These are phyloP conservation scores for Meandrusa payeni DNA, from an alignment of 2,888 invertebrate species.

Conservation along the genomic window DNA sequence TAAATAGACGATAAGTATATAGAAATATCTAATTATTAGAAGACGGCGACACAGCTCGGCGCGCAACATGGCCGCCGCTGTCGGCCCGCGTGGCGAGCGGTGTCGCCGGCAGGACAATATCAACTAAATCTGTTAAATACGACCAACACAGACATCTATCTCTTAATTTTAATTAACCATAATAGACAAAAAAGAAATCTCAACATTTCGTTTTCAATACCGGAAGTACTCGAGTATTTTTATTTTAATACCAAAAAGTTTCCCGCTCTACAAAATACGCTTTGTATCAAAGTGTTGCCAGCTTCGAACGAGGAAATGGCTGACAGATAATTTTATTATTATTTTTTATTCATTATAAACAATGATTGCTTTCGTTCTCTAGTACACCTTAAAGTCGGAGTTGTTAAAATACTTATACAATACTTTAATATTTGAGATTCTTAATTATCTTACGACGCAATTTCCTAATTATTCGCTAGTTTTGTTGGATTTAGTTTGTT, in stretches of 20 bases:
- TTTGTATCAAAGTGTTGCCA: slow-evolving; percentile 77
- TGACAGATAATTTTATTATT: slow-evolving; percentile 48
- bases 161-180: slow-evolving; percentile 75
- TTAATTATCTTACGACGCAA: slow-evolving; percentile 74
- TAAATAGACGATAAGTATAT: slow-evolving; percentile 77
- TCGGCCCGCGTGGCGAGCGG: slow-evolving; percentile 8
- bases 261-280: slow-evolving; percentile 75
- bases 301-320: slow-evolving; percentile 70
- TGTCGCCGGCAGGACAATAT: slow-evolving; percentile 47
- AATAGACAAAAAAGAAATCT: slow-evolving; percentile 73
- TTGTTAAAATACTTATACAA: slow-evolving; percentile 79
- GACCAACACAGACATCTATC: slow-evolving; percentile 76
- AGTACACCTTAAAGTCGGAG: slow-evolving; percentile 68
- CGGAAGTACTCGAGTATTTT: slow-evolving; percentile 76
- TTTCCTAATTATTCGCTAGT: slow-evolving; percentile 71
- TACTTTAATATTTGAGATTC: slow-evolving; percentile 67
- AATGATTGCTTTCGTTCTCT: slow-evolving; percentile 75
- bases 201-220: slow-evolving; percentile 66
- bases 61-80: slow-evolving; percentile 3
- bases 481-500: slow-evolving; percentile 56
- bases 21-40: slow-evolving; percentile 72
- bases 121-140: slow-evolving; percentile 75
- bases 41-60: slow-evolving; percentile 24
- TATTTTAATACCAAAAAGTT: slow-evolving; percentile 44
- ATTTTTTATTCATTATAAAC: slow-evolving; percentile 63